Conservation (phyloP, 1,140 invertebrate genomes). For the Lucilia sericata region DNA sequence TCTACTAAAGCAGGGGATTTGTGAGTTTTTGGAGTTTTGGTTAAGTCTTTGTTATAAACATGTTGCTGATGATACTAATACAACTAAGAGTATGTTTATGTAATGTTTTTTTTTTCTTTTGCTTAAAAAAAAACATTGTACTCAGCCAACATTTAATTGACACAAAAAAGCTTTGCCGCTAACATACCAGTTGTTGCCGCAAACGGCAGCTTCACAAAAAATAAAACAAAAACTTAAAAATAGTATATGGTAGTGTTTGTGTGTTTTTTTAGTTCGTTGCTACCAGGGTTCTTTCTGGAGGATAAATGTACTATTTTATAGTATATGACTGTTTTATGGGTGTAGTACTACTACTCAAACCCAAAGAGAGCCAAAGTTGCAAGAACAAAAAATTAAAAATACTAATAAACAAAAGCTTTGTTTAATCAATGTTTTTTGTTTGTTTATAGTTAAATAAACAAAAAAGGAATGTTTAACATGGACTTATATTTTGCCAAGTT, state of each 20-base stretch:
- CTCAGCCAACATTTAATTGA: conserved; percentile 46
- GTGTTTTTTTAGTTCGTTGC: not conserved
- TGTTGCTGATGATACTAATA: not conserved
- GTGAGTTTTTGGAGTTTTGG: not conserved
- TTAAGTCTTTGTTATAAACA: not conserved
- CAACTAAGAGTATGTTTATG: not conserved
- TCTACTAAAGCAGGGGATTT: not conserved
- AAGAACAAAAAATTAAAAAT: not conserved
- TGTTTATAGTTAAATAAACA: conserved; percentile 1
- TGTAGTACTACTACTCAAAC: conserved; percentile 14
- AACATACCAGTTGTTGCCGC: conserved; percentile 10
- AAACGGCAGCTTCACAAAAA: not conserved
- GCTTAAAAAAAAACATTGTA: conserved; percentile 16
- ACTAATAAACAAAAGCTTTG: conserved; percentile 39
- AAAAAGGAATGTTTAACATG: conserved; percentile 34
- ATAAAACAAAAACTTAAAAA: not conserved
- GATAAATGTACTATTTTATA: conserved; percentile 36
- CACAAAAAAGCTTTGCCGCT: conserved; percentile 46
- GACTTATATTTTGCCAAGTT: not conserved
- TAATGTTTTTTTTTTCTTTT: not conserved
- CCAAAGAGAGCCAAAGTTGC: not conserved
- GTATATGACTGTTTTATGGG: conserved; percentile 43
- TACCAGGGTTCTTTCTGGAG: conserved; percentile 20
- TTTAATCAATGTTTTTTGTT: conserved; percentile 8
- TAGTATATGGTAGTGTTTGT: not conserved